Conservation (phyloP, 37 sponge, comb jelly and placozoan species). For the Halichondria panicea region DNA sequence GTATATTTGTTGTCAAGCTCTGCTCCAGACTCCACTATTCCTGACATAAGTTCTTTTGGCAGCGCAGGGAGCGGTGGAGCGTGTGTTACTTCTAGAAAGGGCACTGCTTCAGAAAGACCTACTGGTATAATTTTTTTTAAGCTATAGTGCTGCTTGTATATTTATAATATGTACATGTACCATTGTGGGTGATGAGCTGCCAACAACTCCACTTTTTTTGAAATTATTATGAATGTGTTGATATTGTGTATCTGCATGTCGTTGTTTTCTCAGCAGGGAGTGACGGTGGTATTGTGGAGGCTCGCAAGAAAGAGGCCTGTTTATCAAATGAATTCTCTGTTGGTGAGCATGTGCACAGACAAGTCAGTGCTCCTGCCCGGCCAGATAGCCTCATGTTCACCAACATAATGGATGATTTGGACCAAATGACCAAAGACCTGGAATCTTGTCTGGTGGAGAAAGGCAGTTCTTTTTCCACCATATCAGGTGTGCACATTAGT, state of each 20-base stretch:
- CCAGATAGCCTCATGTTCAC: background rate
- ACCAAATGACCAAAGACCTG: slow-evolving; percentile 15
- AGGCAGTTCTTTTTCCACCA: background rate
- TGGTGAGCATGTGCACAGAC: background rate
- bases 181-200: background rate
- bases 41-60: slow-evolving; percentile 3
- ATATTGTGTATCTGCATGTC: background rate
- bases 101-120: background rate
- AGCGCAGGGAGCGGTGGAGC: slow-evolving; percentile 28
- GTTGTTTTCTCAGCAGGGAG: background rate
- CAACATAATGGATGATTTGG: slow-evolving; percentile 2
- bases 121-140: background rate
- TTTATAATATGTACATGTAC: slow-evolving; percentile 3
- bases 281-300: slow-evolving; percentile 6
- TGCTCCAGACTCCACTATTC: background rate
- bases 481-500: background rate
- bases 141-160: background rate
- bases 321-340: no score
- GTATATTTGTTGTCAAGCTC: background rate
- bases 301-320: no score
- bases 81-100: background rate
- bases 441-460: background rate
- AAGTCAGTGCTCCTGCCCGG: slow-evolving; percentile 3
- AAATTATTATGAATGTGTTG: background rate
- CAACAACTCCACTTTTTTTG: background rate